Evolutionary conservation across 2,888 invertebrate species (phyloP).

Genomic region (Poecilobothrus nobilitatus): DNA sequence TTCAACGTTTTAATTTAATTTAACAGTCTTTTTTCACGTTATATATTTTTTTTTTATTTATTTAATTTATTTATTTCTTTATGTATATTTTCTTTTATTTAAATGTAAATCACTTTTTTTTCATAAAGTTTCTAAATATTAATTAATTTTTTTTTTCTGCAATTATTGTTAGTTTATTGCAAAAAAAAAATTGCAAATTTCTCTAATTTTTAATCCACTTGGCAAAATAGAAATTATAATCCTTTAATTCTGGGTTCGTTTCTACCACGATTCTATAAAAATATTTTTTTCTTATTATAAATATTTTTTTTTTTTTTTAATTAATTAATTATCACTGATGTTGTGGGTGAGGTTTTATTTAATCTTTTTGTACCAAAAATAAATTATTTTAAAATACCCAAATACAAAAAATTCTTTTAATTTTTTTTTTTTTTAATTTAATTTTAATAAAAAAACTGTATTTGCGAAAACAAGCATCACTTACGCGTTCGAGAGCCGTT

Average conservation of each 20-base stretch:
- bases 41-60: no score
- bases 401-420: neutral
- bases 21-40: no score
- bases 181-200: neutral
- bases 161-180: neutral
- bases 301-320: neutral
- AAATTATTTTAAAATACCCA: no score
- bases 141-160: neutral
- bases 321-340: neutral
- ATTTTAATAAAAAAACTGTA: constrained; percentile 28
- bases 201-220: neutral
- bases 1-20: no score
- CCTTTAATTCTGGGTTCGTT: no score
- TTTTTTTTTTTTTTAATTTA: constrained; percentile 33
- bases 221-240: no score
- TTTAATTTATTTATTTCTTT: no score
- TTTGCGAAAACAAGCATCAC: constrained; percentile 45
- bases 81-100: no score
- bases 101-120: no score
- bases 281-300: neutral
- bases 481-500: constrained; percentile 95
- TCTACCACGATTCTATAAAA: no score
- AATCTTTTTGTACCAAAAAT: neutral
- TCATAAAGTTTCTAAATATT: no score
- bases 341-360: neutral